A percentile compares a stretch with the other conserved stretches of the same genome.
Conservation (phyloP, 2,888 invertebrate species). For the Troilus luridus region DNA sequence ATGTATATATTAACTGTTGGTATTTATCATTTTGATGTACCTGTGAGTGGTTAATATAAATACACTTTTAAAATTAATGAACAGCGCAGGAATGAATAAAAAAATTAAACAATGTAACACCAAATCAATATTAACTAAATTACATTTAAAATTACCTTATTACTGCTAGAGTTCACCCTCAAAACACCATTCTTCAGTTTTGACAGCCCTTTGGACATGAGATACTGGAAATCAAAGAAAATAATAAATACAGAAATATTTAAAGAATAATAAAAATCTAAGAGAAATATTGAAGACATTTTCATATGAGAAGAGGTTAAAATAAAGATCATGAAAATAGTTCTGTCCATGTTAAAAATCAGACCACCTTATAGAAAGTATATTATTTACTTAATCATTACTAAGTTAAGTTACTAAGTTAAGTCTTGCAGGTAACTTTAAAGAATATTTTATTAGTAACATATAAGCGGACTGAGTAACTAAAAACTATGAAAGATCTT, state of each 20-base stretch:
- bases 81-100: background rate
- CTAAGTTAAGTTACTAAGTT: background rate
- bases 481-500: too few species aligned
- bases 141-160: slow-evolving; percentile 58
- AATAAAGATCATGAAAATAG: background rate
- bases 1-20: too few species aligned
- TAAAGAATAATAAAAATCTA: background rate
- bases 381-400: background rate
- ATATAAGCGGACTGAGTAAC: too few species aligned
- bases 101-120: background rate
- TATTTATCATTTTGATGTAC: background rate
- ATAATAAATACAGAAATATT: background rate
- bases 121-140: background rate
- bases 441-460: too few species aligned
- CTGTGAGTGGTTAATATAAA: background rate
- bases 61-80: background rate
- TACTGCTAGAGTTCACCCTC: slow-evolving; percentile 58
- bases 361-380: background rate
- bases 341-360: background rate
- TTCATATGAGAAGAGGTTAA: background rate
- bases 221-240: slow-evolving; percentile 62
- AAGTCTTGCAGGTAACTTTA: too few species aligned
- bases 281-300: background rate
- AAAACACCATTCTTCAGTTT: slow-evolving; percentile 64
- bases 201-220: slow-evolving; percentile 64